Evolutionary conservation across 1,140 invertebrate species (phyloP).

Genomic region (Cheumatopsyche charites): DNA sequence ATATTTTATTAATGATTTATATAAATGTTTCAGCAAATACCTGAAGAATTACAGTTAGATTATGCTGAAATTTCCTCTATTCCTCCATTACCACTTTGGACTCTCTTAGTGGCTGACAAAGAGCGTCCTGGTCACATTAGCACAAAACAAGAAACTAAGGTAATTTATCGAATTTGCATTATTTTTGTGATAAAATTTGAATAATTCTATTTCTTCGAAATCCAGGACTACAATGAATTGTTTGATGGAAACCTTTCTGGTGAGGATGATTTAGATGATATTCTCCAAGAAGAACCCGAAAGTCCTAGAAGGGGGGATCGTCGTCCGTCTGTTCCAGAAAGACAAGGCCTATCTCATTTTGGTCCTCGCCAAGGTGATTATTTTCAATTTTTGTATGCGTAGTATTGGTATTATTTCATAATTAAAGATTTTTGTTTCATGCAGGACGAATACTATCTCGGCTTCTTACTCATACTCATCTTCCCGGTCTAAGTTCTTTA

Average conservation of each 20-base stretch:
- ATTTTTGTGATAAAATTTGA: not conserved
- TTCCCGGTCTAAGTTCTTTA: constrained; percentile 94
- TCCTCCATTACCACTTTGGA: constrained; percentile 95
- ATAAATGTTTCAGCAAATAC: constrained; percentile 59
- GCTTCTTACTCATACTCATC: constrained; percentile 92
- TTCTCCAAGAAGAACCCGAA: constrained; percentile 72
- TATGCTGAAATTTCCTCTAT: constrained; percentile 97
- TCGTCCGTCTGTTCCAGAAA: constrained; percentile 70
- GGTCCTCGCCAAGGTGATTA: constrained; percentile 75
- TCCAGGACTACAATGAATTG: constrained; percentile 83
- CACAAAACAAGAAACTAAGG: constrained; percentile 62
- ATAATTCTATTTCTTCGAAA: not conserved
- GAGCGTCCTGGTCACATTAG: constrained; percentile 68
- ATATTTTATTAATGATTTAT: too few species aligned
- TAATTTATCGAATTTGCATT: constrained; percentile 43
- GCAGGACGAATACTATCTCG: constrained; percentile 78
- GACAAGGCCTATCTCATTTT: constrained; percentile 79
- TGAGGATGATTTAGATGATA: constrained; percentile 83
- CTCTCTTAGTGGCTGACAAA: constrained; percentile 90
- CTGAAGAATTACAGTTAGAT: constrained; percentile 88
- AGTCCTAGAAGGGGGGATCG: constrained; percentile 67
- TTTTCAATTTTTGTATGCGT: not conserved
- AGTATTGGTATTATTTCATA: not conserved
- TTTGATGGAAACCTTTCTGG: constrained; percentile 79
- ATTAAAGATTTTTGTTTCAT: constrained; percentile 27